Conservation (phyloP, 2,888 invertebrate genomes). For the Silvanus unidentatus region DNA sequence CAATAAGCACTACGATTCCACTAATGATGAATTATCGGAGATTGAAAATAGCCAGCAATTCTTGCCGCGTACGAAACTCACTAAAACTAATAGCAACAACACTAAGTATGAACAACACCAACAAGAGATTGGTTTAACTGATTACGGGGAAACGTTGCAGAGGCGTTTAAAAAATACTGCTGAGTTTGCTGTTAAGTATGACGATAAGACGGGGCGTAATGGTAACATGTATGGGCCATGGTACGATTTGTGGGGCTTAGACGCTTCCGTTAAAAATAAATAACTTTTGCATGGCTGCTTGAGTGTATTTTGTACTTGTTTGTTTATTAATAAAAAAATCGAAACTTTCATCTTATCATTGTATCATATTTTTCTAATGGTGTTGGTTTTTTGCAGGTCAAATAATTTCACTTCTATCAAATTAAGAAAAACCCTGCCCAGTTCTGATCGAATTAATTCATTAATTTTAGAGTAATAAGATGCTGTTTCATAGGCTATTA, state of each 20-base stretch:
- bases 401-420: constrained; percentile 86
- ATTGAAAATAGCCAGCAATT: constrained; percentile 51
- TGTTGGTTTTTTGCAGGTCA: constrained; percentile 55
- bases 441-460: constrained; percentile 76
- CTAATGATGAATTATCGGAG: constrained; percentile 42
- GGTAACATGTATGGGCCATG: constrained; percentile 79
- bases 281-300: constrained; percentile 1
- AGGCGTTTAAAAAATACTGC: constrained; percentile 41
- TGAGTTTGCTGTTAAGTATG: constrained; percentile 42
- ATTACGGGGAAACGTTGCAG: constrained; percentile 46
- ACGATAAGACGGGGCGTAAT: constrained; percentile 51
- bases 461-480: constrained; percentile 16
- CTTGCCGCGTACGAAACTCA: constrained; percentile 64
- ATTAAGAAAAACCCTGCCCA: constrained; percentile 77
- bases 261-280: constrained; percentile 50
- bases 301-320: constrained; percentile 6
- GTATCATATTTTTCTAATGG: constrained; percentile 7
- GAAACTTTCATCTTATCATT: too few species aligned
- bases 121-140: constrained; percentile 40
- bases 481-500: too few species aligned
- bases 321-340: neutral
- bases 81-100: constrained; percentile 51
- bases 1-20: constrained; percentile 38
- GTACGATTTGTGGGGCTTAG: constrained; percentile 82
- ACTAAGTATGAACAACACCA: constrained; percentile 30